These are phyloP conservation scores for Anoplophora glabripennis DNA, from an alignment of 1,140 invertebrate genomes.

Conservation along the genomic window DNA sequence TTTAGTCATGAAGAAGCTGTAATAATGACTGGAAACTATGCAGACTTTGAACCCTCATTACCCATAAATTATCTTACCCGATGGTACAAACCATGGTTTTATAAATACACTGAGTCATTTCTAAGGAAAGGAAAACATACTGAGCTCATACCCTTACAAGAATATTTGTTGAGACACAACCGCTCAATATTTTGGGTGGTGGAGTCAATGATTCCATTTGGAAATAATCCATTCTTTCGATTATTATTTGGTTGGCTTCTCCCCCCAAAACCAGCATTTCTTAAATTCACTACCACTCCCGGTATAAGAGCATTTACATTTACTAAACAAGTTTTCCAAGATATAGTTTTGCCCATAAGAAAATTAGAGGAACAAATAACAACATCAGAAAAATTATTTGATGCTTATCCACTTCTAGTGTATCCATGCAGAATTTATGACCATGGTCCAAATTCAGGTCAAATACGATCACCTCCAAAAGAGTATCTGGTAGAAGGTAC, in stretches of 20 bases:
- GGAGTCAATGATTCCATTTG: constrained; percentile 55
- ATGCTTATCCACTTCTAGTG: constrained; percentile 55
- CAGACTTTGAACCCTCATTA: constrained; percentile 42
- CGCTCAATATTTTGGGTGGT: constrained; percentile 60
- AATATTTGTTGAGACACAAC: constrained; percentile 57
- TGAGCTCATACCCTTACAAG: constrained; percentile 56
- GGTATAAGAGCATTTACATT: constrained; percentile 57
- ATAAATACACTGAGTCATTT: constrained; percentile 60
- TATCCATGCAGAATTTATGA: constrained; percentile 59
- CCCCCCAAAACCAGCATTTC: constrained; percentile 54
- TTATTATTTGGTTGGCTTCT: constrained; percentile 50
- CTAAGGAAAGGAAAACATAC: constrained; percentile 49
- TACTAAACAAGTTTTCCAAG: constrained; percentile 58
- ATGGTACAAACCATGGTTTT: constrained; percentile 65
- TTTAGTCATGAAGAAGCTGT: constrained; percentile 55
- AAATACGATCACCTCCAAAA: constrained; percentile 49
- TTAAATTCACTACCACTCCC: constrained; percentile 57
- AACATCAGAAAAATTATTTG: constrained; percentile 52
- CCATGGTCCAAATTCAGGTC: constrained; percentile 51
- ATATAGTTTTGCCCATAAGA: constrained; percentile 57
- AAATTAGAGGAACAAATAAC: constrained; percentile 56
- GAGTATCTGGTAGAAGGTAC: constrained; percentile 53
- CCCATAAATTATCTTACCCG: constrained; percentile 52
- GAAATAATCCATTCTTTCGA: constrained; percentile 51
- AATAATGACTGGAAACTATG: constrained; percentile 55